These are phyloP conservation scores for Tragelaphus oryx DNA, from an alignment of 2,797 vertebrate species.

Conservation along the genomic window DNA sequence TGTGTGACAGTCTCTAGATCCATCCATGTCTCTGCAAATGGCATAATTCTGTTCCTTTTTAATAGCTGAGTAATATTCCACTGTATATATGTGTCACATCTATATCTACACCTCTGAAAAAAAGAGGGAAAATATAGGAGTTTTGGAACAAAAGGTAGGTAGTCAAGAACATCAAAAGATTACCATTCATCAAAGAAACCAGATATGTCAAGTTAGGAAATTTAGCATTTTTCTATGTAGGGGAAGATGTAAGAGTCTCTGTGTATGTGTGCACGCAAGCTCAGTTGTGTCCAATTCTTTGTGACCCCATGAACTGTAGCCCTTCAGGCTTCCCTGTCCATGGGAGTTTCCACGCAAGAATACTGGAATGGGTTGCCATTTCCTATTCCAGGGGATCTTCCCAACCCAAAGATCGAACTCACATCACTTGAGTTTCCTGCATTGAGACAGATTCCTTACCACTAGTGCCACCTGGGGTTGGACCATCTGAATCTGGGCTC, in stretches of 20 bases:
- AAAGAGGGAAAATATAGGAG: background rate
- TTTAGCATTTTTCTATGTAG: background rate
- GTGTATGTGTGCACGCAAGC: rapidly evolving
- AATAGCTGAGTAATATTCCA: background rate
- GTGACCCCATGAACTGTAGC: background rate
- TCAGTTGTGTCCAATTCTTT: background rate
- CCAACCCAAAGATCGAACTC: rapidly evolving
- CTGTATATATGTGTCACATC: background rate
- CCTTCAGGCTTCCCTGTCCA: background rate
- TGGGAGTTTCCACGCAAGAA: background rate
- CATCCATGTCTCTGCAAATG: background rate
- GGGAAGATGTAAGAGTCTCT: background rate
- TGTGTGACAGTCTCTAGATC: background rate
- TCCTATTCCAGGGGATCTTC: background rate
- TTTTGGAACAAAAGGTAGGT: background rate
- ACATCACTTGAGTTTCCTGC: background rate
- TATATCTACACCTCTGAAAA: background rate
- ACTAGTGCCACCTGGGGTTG: background rate
- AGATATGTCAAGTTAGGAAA: background rate
- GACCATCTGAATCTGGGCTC: background rate
- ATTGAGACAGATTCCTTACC: background rate
- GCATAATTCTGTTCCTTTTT: background rate
- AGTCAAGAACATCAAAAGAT: background rate
- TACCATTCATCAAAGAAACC: background rate
- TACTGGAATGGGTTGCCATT: background rate